A percentile compares a stretch with the other conserved stretches of the same genome.
Evolutionary conservation across 1,140 invertebrate species (phyloP).

Genomic region (Bombyx mandarina): DNA sequence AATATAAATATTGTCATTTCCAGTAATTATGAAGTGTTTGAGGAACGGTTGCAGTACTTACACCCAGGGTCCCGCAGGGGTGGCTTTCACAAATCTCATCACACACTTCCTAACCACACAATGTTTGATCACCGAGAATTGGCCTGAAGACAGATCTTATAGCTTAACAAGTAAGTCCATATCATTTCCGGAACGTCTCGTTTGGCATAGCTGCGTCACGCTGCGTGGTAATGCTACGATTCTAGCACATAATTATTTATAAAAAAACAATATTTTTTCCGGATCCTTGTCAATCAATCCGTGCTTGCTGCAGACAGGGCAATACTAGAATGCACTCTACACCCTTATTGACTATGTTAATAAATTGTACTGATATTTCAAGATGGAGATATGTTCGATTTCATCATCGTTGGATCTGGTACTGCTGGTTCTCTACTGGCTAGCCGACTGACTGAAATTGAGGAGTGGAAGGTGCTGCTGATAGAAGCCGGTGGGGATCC

Average conservation of each 20-base stretch:
- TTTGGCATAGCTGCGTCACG: neutral
- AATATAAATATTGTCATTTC: too few species aligned
- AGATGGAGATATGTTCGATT: slow-evolving; percentile 50
- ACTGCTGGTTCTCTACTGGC: slow-evolving; percentile 84
- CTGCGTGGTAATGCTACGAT: too few species aligned
- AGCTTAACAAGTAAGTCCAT: slow-evolving; percentile 27
- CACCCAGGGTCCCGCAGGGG: slow-evolving; percentile 28
- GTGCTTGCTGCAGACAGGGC: too few species aligned
- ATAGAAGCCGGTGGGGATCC: slow-evolving; percentile 64
- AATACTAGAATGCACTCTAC: too few species aligned
- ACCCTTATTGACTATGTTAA: too few species aligned
- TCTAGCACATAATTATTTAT: too few species aligned
- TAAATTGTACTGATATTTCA: slow-evolving; percentile 1
- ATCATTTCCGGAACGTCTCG: neutral
- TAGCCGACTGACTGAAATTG: slow-evolving; percentile 72
- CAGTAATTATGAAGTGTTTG: slow-evolving; percentile 25
- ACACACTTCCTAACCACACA: slow-evolving; percentile 42
- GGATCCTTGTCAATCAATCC: too few species aligned
- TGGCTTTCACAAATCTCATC: slow-evolving; percentile 31
- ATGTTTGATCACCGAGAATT: slow-evolving; percentile 40
- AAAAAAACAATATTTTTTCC: too few species aligned
- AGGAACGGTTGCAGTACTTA: slow-evolving; percentile 20
- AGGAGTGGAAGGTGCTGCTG: neutral
- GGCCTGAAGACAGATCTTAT: slow-evolving; percentile 35
- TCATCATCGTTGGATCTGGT: slow-evolving; percentile 46